Base-by-base conservation (phyloP, 2,797 vertebrate genomes). In the Gallinago solitaria region DNA sequence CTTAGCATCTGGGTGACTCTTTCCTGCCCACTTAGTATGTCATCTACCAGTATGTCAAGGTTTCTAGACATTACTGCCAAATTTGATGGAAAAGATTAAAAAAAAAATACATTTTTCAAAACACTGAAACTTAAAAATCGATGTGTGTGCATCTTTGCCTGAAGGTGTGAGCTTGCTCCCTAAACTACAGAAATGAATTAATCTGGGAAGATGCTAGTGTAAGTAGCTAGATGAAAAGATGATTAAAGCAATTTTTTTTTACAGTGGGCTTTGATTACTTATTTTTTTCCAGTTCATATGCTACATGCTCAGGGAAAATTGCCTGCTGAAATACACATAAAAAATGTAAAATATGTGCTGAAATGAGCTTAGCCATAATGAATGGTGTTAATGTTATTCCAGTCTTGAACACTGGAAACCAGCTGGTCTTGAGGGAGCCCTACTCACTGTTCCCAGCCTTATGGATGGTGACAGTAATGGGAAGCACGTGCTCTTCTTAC, bases 381-480 rank as follows among this genome's bases (percentile, higher is more conserved):
- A 76, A 27, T 20, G 35, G 37, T 63, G 73, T 33, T 84, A 65
- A 45, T 70, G 80, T 21, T 89, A 24, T 54, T 89, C 67, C 32
- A 4, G 54, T 28, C 56, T 25, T n/a, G 56, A 87, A 30, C 35
- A 8, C 2, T 5, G 30, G 54, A 60, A 54, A 81, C 16, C 91
- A 95, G 91, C 87, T 67, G 89, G 60, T 87, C 95, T 69, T 35
- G 83, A 51, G 94, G 96, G 92, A 92, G 12, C 59, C 39, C 76
- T n/a, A 5, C 75, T 96, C 89, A 69, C 65, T 1, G 2, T 8
- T 65, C 65, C 23, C 39, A 30, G 12, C 90, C 39, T 90, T 64
- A 83, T 68, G 92, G 81, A 54, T 95, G 94, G 45, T 95, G 96
- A 96, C 89, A 83, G 73, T 83, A 85, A 88, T 95, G 91, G 94